Conservation (phyloP, 64 coral and sea anemone genomes). For the Catalaphyllia jardinei region DNA sequence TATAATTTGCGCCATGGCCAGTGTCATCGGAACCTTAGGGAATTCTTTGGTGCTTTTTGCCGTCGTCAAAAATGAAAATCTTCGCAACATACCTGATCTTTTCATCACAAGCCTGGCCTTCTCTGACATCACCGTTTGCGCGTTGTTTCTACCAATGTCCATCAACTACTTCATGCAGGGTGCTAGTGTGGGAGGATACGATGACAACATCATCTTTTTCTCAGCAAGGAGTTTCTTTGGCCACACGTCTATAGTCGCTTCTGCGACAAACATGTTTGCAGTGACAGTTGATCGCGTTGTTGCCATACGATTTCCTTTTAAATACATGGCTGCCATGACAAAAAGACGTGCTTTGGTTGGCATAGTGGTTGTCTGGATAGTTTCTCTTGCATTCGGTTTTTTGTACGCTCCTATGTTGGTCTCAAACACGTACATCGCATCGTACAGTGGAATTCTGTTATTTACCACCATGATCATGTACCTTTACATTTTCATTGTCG, state of each 20-base stretch:
- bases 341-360: not conserved
- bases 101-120: conserved; percentile 38
- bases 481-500: not conserved
- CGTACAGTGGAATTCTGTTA: not conserved
- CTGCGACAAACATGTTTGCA: conserved; percentile 25
- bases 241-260: not conserved
- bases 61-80: not conserved
- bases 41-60: conserved; percentile 20
- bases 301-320: conserved; percentile 23
- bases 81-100: conserved; percentile 25
- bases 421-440: not conserved
- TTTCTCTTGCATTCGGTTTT: not conserved
- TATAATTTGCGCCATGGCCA: not conserved
- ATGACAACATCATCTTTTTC: not conserved
- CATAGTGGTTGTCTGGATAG: not conserved
- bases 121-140: conserved; percentile 17
- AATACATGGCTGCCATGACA: not conserved
- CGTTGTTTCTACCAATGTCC: not conserved
- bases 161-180: not conserved
- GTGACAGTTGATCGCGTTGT: conserved; percentile 18
- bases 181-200: not conserved
- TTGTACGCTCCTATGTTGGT: not conserved
- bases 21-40: not conserved
- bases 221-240: not conserved
- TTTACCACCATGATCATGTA: not conserved